Evolutionary conservation across 2,113 vertebrate species (phyloP).

Genomic region (Theristicus caerulescens): DNA sequence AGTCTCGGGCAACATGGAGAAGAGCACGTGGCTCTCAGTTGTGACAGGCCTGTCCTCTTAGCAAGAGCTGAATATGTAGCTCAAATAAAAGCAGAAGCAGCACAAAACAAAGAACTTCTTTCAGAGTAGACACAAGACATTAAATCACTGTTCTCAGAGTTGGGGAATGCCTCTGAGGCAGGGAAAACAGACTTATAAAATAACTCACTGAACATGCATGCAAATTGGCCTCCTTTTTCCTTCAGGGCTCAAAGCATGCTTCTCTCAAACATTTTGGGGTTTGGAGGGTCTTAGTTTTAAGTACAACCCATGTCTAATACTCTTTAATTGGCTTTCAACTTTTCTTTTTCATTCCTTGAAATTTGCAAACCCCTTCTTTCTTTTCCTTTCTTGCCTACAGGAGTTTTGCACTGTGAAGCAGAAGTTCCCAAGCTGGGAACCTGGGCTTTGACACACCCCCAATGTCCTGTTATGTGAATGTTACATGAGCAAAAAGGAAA

Average conservation of each 20-base stretch:
- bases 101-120: background rate
- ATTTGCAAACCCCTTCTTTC: background rate
- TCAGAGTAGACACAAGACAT: background rate
- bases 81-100: background rate
- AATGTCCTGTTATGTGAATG: background rate
- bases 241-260: background rate
- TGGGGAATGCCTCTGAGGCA: background rate
- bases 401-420: background rate
- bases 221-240: background rate
- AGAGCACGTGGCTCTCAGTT: background rate
- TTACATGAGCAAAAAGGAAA: background rate
- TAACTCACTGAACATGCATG: background rate
- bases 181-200: background rate
- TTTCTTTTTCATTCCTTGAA: background rate
- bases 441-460: background rate
- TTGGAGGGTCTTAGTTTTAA: background rate
- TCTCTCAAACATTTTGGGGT: background rate
- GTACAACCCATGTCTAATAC: background rate
- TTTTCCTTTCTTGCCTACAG: background rate
- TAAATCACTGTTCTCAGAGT: background rate
- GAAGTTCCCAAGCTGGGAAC: background rate
- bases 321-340: background rate
- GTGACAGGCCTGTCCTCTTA: background rate
- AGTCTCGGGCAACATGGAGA: background rate
- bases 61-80: background rate